Evolutionary conservation across 2,888 invertebrate species (phyloP).

Genomic region (Hybos culiciformis): DNA sequence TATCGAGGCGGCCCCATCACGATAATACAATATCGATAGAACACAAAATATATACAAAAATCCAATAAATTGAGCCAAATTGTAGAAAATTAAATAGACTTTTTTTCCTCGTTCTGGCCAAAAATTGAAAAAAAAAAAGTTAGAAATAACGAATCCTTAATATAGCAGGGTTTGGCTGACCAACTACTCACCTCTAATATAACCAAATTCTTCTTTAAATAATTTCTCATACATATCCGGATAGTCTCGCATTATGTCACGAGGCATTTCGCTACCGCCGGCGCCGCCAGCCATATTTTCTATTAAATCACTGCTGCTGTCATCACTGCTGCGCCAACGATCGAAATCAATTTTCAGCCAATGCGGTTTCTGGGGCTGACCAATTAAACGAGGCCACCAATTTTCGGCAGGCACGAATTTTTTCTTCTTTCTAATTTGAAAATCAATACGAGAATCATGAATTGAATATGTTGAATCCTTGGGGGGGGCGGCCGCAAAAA

Average conservation of each 20-base stretch:
- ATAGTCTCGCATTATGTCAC: slow-evolving; percentile 64
- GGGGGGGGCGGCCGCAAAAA: no score
- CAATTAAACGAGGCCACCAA: slow-evolving; percentile 78
- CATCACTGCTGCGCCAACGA: slow-evolving; percentile 67
- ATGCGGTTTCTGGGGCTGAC: slow-evolving; percentile 68
- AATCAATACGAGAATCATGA: slow-evolving; percentile 62
- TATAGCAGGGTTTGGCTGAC: background rate
- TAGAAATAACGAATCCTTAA: background rate
- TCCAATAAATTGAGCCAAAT: slow-evolving; percentile 78
- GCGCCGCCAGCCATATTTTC: no score
- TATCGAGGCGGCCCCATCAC: slow-evolving; percentile 59
- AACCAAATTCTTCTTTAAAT: slow-evolving; percentile 64
- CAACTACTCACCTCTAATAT: slow-evolving; percentile 47
- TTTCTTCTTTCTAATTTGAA: slow-evolving; percentile 56
- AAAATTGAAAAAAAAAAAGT: background rate
- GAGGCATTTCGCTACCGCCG: slow-evolving; percentile 50
- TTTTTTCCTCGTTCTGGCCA: slow-evolving; percentile 60
- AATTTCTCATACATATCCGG: slow-evolving; percentile 59
- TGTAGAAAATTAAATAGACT: slow-evolving; percentile 77
- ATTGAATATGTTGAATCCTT: slow-evolving; percentile 46
- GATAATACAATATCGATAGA: slow-evolving; percentile 58
- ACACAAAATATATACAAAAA: slow-evolving; percentile 63
- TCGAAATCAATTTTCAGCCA: slow-evolving; percentile 94
- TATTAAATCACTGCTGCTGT: slow-evolving; percentile 41
- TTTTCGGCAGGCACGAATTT: no score